phyloP scores from a whole-genome alignment of 2,113 vertebrate genomes.

The Climacteris rufus region DNA sequence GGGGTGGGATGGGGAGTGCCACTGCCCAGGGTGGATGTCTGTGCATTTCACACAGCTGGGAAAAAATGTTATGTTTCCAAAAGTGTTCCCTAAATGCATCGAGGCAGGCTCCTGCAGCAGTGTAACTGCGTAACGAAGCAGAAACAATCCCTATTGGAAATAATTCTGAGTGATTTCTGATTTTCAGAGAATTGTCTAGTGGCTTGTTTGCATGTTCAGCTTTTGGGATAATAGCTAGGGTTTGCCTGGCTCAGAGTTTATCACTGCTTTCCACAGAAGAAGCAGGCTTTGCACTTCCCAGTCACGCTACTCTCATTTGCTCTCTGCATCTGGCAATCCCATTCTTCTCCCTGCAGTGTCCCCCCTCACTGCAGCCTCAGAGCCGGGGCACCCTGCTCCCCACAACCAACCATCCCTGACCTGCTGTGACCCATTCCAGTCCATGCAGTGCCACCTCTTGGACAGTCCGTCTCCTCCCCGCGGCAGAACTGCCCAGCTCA shows the following conservation, averaged over 20 bases:
- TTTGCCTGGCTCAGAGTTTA: neutral
- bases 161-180: neutral
- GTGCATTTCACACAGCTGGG: neutral
- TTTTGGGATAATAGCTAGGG: neutral
- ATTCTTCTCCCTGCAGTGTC: neutral
- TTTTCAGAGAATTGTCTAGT: neutral
- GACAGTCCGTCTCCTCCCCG: neutral
- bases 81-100: neutral
- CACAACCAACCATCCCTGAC: accelerated
- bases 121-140: neutral
- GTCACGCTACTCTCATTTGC: accelerated
- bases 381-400: neutral
- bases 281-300: neutral
- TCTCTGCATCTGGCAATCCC: neutral
- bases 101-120: neutral
- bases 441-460: constrained; percentile 6
- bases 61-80: accelerated
- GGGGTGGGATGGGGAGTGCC: neutral
- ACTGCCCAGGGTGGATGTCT: neutral
- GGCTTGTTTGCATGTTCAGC: neutral
- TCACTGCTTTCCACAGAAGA: neutral
- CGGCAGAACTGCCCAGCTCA: neutral
- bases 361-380: neutral
- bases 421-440: neutral
- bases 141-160: neutral